Base-by-base conservation (phyloP, 2,113 vertebrate genomes). In the Corythoichthys haematopterus region DNA sequence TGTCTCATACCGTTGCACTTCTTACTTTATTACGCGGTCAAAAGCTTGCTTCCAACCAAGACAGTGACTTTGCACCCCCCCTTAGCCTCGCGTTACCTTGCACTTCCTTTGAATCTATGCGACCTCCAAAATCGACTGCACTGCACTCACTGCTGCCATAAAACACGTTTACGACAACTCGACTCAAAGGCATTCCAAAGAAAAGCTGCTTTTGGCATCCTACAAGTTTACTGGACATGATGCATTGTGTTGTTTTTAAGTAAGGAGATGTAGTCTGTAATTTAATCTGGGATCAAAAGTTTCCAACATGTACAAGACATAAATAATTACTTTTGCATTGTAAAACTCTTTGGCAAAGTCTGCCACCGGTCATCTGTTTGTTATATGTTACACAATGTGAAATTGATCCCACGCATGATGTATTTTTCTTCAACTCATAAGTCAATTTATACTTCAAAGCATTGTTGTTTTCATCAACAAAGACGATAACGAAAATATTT, bases 111-210 rank as follows among this genome's bases (percentile, higher is more conserved):
- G 55, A 57, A 57, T 14, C 12, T 11, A 2, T 6, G 33, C 33
- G 20, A 57, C 58, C 58, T 38, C 58, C 58, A n/a, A 60, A 60
- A 61, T 43, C 3, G 40, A 20, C 37, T 43, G 16, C 15, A n/a
- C 15, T 11, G 58, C 58, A 60, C 37, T 40, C 37, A 60, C 58
- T n/a, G 36, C 58, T 61, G 16, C 38, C 58, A 61, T 61, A 43
- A 61, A 61, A 61, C 38, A 61, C 10, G 10, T 61, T 61, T 61
- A 61, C 59, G 59, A 61, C 37, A 43, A 6, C 4, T 61, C 59
- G 3, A 35, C 38, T 61, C 59, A 59, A 59, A 59, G 56, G 28
- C 58, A 60, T 60, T 60, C 58, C 58, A 20, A 20, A 43, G 38
- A 45, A 45, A 61, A 43, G 16, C 59, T 6, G 38, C 4, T 45